Base-by-base conservation (phyloP, 1,140 invertebrate genomes). In the Drosophila cardini region DNA sequence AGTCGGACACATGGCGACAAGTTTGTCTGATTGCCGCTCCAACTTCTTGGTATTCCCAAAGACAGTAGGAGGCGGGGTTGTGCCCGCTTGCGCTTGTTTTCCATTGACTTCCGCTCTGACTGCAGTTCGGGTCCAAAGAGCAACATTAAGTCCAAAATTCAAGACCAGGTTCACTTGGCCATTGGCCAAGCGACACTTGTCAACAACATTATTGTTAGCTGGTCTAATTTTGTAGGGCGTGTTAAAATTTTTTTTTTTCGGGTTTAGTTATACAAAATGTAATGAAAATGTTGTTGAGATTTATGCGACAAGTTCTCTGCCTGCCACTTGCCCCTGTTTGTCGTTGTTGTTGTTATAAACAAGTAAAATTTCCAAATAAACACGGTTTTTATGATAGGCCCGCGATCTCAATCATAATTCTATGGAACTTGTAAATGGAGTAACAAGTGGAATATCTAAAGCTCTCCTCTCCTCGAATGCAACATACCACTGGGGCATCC, bases 391-490 rank as follows among this genome's bases (percentile, higher is more conserved):
- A 87, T 81, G 81, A 84, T 76, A 63, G 61, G 65, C 58, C 34
- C 46, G 62, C 80, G 86, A 90, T 90, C 80, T 91, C 89, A 90
- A 90, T 90, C 89, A 76, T 81, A 74, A 72, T 90, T 90, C 89
- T 72, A 18, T 55, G 57, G 81, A 90, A 90, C 81, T 90, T 90
- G 89, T 90, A 90, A 90, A 75, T 90, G 80, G 83, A 90, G 89
- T 90, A 90, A 90, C 89, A 90, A 90, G 89, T 90, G 89, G 80
- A 90, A 46, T 75, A 58, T 69, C 43, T 70, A 43, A 48, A 78
- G 50, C 52, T 48, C 34, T 43, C 52, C 13, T 34, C 26, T 9
- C 34, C 26, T 36, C 4, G 32, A 43, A 36, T 38, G 52, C 52
- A 40, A n/a, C 34, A 40, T n/a, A 32, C 34, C 30, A 21, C 52